Percentiles rank a stretch among this genome's conserved stretches.
phyloP scores from a whole-genome alignment of 2,797 vertebrate genomes.

The Schizothorax lantsangensis region DNA sequence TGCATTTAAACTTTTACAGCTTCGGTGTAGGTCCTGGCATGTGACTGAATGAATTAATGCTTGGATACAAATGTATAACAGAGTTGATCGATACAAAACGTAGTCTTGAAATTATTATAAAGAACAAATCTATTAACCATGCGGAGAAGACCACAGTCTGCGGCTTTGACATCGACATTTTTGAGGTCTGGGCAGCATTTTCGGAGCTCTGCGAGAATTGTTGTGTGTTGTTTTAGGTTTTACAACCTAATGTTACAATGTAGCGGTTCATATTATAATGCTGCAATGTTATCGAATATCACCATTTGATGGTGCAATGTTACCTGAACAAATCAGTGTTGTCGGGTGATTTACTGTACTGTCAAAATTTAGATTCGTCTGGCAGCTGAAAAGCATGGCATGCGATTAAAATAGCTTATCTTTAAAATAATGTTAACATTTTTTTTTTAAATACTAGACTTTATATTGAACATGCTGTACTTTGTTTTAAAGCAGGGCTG shows the following conservation, averaged over 20 bases:
- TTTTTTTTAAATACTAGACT: not conserved
- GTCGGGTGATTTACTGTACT: not conserved
- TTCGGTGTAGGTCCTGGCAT: not conserved
- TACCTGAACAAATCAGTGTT: not conserved
- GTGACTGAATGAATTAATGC: not conserved
- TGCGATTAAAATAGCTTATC: not conserved
- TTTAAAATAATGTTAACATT: not conserved
- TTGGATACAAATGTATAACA: not conserved
- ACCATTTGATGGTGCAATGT: not conserved
- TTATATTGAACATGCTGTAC: not conserved
- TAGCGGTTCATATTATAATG: not conserved
- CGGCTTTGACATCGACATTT: not conserved
- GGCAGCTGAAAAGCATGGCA: not conserved
- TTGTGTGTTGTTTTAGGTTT: not conserved
- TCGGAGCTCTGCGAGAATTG: not conserved
- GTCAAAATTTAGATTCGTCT: not conserved
- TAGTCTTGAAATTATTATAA: not conserved
- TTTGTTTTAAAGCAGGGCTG: constrained; percentile 21
- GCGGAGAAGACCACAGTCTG: constrained; percentile 41
- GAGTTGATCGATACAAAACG: not conserved
- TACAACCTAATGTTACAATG: not conserved
- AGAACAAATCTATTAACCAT: not conserved
- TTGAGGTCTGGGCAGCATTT: constrained; percentile 13
- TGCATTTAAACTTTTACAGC: not conserved
- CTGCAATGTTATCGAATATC: not conserved